Percentiles rank a stretch among this genome's conserved stretches.
These are phyloP conservation scores for Alligator mississippiensis DNA, from an alignment of 2,113 vertebrate genomes.

Conservation along the genomic window DNA sequence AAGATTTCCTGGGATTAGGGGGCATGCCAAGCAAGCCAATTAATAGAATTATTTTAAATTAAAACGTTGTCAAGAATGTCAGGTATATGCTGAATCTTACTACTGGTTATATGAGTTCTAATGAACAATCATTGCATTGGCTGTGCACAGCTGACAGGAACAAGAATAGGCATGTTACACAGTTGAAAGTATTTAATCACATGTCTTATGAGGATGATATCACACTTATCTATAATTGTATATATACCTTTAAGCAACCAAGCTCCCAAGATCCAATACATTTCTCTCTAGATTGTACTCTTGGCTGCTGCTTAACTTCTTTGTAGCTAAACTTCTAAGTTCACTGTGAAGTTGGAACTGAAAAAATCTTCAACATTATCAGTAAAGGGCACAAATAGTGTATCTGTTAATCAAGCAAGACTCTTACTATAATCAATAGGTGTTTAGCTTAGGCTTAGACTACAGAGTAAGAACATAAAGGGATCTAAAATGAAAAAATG, in stretches of 20 bases:
- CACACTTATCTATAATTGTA: slow-evolving; percentile 20
- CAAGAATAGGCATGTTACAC: background rate
- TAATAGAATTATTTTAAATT: background rate
- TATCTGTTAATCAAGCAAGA: background rate
- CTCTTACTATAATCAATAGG: background rate
- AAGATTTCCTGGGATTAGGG: background rate
- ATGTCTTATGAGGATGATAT: background rate
- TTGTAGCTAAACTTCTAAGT: slow-evolving; percentile 41
- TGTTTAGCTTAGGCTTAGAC: background rate
- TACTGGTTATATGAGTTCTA: slow-evolving; percentile 19
- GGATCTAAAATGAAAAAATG: background rate
- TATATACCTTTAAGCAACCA: slow-evolving; percentile 47
- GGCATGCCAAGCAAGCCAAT: background rate
- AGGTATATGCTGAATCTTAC: background rate
- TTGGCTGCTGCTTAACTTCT: slow-evolving; percentile 3
- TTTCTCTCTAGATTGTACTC: slow-evolving; percentile 60
- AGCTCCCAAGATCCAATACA: slow-evolving; percentile 36
- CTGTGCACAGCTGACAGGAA: background rate
- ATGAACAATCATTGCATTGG: background rate
- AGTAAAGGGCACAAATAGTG: background rate
- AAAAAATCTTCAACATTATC: background rate
- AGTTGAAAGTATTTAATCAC: slow-evolving; percentile 42
- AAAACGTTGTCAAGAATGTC: background rate
- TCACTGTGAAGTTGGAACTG: background rate
- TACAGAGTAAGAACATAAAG: background rate